Conservation (phyloP, 2,888 invertebrate genomes). For the Metellina segmentata region DNA sequence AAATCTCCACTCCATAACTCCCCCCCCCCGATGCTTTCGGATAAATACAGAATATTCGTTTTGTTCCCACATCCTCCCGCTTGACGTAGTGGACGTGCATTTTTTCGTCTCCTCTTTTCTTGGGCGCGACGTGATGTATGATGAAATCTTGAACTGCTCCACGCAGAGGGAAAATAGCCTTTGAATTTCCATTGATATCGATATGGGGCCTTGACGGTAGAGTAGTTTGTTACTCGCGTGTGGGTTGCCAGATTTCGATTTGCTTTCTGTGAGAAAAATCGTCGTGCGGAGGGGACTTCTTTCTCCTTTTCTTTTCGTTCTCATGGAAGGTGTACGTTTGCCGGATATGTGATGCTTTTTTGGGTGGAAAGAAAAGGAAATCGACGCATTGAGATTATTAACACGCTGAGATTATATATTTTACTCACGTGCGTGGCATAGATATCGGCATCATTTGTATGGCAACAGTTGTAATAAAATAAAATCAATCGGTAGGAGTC, state of each 20-base stretch:
- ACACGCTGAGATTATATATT: no score
- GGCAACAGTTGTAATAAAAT: no score
- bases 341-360: no score
- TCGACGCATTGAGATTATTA: no score
- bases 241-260: conserved; percentile 3
- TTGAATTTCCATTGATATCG: conserved; percentile 44
- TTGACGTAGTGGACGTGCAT: background rate
- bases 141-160: background rate
- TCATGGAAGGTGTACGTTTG: no score
- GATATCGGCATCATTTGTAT: no score
- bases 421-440: no score
- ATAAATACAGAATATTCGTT: background rate
- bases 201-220: conserved; percentile 10
- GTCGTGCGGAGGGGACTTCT: no score
- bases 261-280: no score
- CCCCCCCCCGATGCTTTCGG: background rate
- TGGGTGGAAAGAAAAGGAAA: no score
- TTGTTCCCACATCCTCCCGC: background rate
- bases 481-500: no score
- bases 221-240: conserved; percentile 18
- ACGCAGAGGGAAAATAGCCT: conserved; percentile 2
- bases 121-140: background rate
- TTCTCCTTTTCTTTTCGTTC: no score
- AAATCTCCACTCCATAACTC: background rate
- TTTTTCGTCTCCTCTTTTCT: background rate